These are phyloP conservation scores for Dasypogon diadema DNA, from an alignment of 2,888 invertebrate genomes.

Conservation along the genomic window DNA sequence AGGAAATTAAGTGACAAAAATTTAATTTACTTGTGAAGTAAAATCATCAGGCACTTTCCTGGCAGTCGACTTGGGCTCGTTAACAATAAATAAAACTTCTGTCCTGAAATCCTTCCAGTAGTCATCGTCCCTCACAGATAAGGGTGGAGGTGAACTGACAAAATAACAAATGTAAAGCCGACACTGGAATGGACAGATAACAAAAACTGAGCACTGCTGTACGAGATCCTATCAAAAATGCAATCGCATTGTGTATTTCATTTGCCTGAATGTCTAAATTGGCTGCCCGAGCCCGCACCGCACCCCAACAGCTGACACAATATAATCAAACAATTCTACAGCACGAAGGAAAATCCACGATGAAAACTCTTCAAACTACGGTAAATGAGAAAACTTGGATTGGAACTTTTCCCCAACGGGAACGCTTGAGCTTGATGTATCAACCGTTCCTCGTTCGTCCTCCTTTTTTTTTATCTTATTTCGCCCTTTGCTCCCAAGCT, in stretches of 20 bases:
- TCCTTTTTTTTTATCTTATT: slow-evolving; percentile 30
- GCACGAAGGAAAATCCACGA: slow-evolving; percentile 22
- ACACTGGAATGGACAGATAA: slow-evolving; percentile 17
- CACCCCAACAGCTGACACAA: background rate
- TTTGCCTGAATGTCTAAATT: slow-evolving; percentile 41
- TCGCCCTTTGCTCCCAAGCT: slow-evolving; percentile 13
- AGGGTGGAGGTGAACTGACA: background rate
- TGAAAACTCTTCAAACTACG: slow-evolving; percentile 21
- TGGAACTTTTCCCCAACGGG: slow-evolving; percentile 39
- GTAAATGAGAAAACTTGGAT: slow-evolving; percentile 48
- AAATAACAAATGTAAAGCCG: background rate
- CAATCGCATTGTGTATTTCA: slow-evolving; percentile 37
- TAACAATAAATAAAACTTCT: slow-evolving; percentile 26
- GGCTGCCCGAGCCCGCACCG: background rate
- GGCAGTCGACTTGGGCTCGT: background rate
- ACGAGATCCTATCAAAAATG: slow-evolving; percentile 43
- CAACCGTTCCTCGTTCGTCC: background rate
- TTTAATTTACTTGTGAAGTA: slow-evolving; percentile 29
- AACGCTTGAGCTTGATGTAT: background rate
- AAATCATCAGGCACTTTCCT: slow-evolving; percentile 5
- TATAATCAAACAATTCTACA: slow-evolving; percentile 34
- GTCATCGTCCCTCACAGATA: background rate
- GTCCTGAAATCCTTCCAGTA: background rate
- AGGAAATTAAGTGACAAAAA: slow-evolving; percentile 26
- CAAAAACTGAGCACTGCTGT: slow-evolving; percentile 28